Base-by-base conservation (phyloP, 2,797 vertebrate species). In the Dryobates pubescens region DNA sequence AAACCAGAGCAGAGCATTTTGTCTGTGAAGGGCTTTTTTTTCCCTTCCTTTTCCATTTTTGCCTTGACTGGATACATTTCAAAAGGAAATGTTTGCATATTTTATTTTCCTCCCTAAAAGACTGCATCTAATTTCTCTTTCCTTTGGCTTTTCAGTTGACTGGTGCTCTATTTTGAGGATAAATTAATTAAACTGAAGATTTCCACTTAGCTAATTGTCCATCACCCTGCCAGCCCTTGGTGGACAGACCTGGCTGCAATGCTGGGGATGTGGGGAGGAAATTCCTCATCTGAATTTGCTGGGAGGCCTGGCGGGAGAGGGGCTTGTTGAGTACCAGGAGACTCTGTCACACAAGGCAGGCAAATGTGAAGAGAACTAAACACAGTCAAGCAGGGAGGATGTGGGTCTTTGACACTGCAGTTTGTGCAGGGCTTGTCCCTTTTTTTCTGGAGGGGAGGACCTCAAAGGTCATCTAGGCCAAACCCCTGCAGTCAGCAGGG, bases 361-460 rank as follows among this genome's bases (percentile, higher is more conserved):
- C 0, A 14, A 78, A 38, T 32, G n/a, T 8, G 16, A 27, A 71
- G 32, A 4, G 36, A 89, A 20, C 16, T 4, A 8, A 75, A 2
- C 0, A 0, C 0, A 2, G 41, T 64, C 0, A 0, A 5, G n/a
- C 10, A 20, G 38, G n/a, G 45, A 68, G 58, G 17, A 8, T 0
- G 2, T 65, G 62, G 24, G 19, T 61, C 12, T 45, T 53, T 5
- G 24, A 22, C 2, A 18, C n/a, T 45, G 34, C 1, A 2, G 2
- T 3, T 1, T 3, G 4, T 14, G 6, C 23, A 58, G 53, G 9
- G 5, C 38, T 79, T 93, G 73, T 6, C 15, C 14, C 18, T 74
- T 87, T 78, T 69, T 54, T 69, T 54, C 12, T 32, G 32, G 16
- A 64, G 19, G 22, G 12, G 34, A 47, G 10, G 38, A 51, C 10